Evolutionary conservation across 2,888 invertebrate species (phyloP).

Genomic region (Cataglyphis livida): DNA sequence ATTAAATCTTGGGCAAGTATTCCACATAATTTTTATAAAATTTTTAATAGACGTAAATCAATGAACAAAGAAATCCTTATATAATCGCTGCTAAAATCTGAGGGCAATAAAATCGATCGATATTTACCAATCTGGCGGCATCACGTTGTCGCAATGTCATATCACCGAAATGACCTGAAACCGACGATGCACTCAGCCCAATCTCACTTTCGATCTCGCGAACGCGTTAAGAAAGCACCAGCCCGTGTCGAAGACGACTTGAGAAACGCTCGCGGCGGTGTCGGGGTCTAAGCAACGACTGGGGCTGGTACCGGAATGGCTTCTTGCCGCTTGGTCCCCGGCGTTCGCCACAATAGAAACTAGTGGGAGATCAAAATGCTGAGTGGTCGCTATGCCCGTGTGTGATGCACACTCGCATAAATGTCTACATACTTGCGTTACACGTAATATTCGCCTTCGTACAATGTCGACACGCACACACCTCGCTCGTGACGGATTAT

Average conservation of each 20-base stretch:
- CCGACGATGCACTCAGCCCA: constrained; percentile 43
- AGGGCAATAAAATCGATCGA: constrained; percentile 22
- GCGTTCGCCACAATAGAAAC: constrained; percentile 80
- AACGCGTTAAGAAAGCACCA: constrained; percentile 33
- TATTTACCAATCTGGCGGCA: constrained; percentile 82
- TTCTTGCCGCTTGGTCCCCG: constrained; percentile 77
- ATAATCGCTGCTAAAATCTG: background rate
- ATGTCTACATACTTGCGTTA: background rate
- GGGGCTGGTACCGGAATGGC: constrained; percentile 82
- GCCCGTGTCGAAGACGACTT: constrained; percentile 51
- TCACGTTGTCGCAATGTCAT: constrained; percentile 77
- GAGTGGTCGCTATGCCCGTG: constrained; percentile 67
- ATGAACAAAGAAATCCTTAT: background rate
- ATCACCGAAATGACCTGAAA: constrained; percentile 64
- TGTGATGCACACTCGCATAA: constrained; percentile 15
- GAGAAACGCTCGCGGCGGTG: constrained; percentile 72
- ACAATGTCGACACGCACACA: constrained; percentile 29
- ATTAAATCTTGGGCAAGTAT: background rate
- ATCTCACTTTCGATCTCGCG: constrained; percentile 51
- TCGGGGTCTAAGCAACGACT: constrained; percentile 83
- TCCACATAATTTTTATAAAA: background rate
- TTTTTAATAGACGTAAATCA: background rate
- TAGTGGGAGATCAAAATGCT: constrained; percentile 84
- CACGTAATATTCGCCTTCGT: constrained; percentile 34
- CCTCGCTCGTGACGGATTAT: background rate